Base-by-base conservation (phyloP, 1,140 invertebrate species). In the Odontomachus brunneus region DNA sequence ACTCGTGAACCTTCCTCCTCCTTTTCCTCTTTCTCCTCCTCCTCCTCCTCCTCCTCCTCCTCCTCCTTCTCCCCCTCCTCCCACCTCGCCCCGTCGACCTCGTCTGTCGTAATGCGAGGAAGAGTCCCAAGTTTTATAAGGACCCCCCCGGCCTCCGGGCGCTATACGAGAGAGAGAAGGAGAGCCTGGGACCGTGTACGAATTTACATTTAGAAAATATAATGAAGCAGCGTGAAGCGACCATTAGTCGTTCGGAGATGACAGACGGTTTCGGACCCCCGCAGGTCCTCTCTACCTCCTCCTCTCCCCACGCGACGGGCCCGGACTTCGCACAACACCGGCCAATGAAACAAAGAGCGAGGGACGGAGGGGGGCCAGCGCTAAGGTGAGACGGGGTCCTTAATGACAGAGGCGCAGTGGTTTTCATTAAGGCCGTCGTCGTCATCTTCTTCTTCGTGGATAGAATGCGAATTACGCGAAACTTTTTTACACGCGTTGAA, bases 171-270 rank as follows among this genome's bases (percentile, higher is more conserved):
- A 65, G 62, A 84, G 86, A 87, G 60, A 78, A 53, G 66, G 80
- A 73, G 84, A 87, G 72, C 85, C 84, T 85, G 90, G 88, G 87
- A 91, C 90, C 93, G 89, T 93, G 91, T 92, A 94, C 92, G 90
- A 94, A 94, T 94, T 94, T 94, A 94, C 93, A 94, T 94, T 94
- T 94, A 94, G 91, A 94, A 94, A 94, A 93, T 94, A 94, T 94
- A 94, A 94, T 93, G 93, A 94, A 94, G 93, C 93, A 93, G 93
- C 93, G 92, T 92, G 92, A 94, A 92, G 90, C 92, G 91, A 93
- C 93, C 93, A 94, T 94, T 94, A 94, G 93, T 94, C 91, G 91
- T 92, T 93, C 91, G 88, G 91, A 93, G 93, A 94, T 94, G 93
- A 94, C 93, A 94, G 92, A 94, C 93, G 92, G 87, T 93, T 93